phyloP scores from a whole-genome alignment of 30 jellyfish, hydroid and myxozoan species.

The Hydractinia symbiolongicarpus region DNA sequence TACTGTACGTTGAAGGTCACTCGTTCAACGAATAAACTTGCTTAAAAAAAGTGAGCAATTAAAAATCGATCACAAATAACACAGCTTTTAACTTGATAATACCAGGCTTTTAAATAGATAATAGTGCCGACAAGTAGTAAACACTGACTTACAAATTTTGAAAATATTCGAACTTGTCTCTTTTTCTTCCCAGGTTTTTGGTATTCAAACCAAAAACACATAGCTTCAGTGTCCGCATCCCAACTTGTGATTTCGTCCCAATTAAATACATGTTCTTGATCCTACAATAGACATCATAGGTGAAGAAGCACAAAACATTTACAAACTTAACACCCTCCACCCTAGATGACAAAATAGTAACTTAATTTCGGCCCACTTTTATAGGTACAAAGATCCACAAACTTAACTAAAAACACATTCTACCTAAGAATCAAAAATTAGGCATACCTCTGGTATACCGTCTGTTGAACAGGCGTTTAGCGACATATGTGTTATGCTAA shows the following conservation, averaged over 20 bases:
- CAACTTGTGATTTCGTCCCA: constrained; percentile 89
- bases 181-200: constrained; percentile 78
- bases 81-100: too few relatives aligned
- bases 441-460: constrained; percentile 61
- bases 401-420: background rate
- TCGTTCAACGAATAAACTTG: too few relatives aligned
- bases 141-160: constrained; percentile 55
- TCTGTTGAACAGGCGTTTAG: constrained; percentile 61
- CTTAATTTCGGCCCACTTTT: constrained; percentile 76
- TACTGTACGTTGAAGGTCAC: too few relatives aligned
- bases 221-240: constrained; percentile 91
- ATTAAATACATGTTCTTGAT: constrained; percentile 62
- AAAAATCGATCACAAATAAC: too few relatives aligned
- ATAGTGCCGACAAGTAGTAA: background rate
- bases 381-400: background rate
- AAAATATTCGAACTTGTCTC: constrained; percentile 60
- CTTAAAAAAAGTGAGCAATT: too few relatives aligned
- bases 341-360: background rate
- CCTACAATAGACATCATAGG: constrained; percentile 26
- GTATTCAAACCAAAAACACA: constrained; percentile 72
- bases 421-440: too few relatives aligned
- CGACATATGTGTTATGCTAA: constrained; percentile 33
- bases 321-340: background rate
- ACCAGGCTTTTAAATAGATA: too few relatives aligned
- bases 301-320: background rate